Conservation (phyloP, 2,797 vertebrate genomes). For the Channa striata region DNA sequence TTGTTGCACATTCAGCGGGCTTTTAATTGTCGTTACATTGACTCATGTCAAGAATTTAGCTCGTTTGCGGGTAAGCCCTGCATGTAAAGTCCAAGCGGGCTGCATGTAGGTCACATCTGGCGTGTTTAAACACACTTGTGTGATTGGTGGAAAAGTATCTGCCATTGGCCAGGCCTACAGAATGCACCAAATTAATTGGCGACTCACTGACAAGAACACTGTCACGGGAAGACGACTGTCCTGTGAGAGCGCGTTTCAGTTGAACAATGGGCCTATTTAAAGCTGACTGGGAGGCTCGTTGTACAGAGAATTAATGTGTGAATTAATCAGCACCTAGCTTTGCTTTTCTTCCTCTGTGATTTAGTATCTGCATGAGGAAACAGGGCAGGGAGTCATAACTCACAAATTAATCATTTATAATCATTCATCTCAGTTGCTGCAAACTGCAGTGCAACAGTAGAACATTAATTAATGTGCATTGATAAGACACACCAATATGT, state of each 20-base stretch:
- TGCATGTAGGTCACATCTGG: slow-evolving; percentile 1
- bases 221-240: slow-evolving; percentile 42
- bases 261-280: slow-evolving; percentile 77
- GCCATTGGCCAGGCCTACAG: slow-evolving; percentile 45
- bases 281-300: slow-evolving; percentile 72
- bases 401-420: slow-evolving; percentile 67
- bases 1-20: background rate
- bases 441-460: slow-evolving; percentile 31
- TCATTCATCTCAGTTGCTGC: slow-evolving; percentile 52
- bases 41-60: slow-evolving; percentile 1
- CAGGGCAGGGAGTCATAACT: slow-evolving; percentile 55
- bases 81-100: background rate
- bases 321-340: slow-evolving; percentile 76
- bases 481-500: slow-evolving; percentile 22
- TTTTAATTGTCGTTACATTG: background rate
- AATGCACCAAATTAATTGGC: slow-evolving; percentile 60
- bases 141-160: slow-evolving; percentile 28
- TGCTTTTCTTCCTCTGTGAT: slow-evolving; percentile 69
- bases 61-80: background rate
- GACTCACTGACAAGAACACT: slow-evolving; percentile 48
- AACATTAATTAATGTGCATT: slow-evolving; percentile 9
- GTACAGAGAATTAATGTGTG: slow-evolving; percentile 72
- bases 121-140: slow-evolving; percentile 7
- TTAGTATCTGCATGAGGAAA: slow-evolving; percentile 58
- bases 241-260: slow-evolving; percentile 47